These are phyloP conservation scores for Malthinus seriepunctatus DNA, from an alignment of 2,888 invertebrate species.

Conservation along the genomic window DNA sequence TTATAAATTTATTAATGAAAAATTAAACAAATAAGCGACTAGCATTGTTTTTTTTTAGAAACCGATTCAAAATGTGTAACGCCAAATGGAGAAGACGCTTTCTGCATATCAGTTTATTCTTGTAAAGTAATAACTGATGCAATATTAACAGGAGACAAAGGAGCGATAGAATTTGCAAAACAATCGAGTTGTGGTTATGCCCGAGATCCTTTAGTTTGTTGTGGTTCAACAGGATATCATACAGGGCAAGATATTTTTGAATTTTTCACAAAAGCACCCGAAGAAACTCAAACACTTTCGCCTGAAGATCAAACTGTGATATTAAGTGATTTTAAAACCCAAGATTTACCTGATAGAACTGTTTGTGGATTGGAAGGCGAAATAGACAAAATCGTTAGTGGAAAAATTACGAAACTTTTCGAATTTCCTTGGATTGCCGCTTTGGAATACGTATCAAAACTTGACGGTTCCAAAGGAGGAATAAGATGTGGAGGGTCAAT, in stretches of 20 bases:
- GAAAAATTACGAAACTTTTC: constrained; percentile 46
- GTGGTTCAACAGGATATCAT: constrained; percentile 35
- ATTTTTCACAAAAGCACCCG: neutral
- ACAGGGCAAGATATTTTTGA: neutral
- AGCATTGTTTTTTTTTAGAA: neutral
- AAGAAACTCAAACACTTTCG: neutral
- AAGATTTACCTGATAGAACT: constrained; percentile 5
- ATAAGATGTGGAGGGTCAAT: constrained; percentile 51
- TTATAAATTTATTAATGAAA: too few species aligned
- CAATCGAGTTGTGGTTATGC: constrained; percentile 1
- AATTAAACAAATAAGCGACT: too few species aligned
- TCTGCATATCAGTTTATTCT: neutral
- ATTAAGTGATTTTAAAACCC: neutral
- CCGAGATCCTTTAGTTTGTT: constrained; percentile 40
- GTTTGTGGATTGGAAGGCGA: constrained; percentile 11
- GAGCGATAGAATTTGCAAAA: neutral
- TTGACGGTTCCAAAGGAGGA: neutral
- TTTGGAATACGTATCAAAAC: constrained; percentile 47
- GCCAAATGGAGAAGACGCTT: constrained; percentile 7
- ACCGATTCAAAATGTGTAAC: neutral
- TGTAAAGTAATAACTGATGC: neutral
- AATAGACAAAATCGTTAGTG: constrained; percentile 29
- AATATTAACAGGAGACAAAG: neutral
- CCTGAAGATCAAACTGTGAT: neutral
- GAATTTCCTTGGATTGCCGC: constrained; percentile 54